Percentiles rank a stretch among this genome's conserved stretches.
Conservation (phyloP, 2,113 vertebrate species). For the Todiramphus saurophagus region DNA sequence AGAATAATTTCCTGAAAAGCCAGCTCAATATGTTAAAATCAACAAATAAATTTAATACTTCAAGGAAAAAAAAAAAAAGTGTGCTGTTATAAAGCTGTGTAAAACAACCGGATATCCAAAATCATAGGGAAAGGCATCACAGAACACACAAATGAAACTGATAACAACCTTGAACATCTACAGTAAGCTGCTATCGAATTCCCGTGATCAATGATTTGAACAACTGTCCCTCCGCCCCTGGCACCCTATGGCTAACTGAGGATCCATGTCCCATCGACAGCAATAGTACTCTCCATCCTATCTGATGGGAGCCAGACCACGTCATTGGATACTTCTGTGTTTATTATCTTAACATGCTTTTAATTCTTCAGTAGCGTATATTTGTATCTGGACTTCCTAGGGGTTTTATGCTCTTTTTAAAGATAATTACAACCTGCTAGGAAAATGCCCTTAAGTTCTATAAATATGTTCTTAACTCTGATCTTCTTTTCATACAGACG, state of each 20-base stretch:
- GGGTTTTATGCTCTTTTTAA: neutral
- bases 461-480: neutral
- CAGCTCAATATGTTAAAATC: neutral
- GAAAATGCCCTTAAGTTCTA: conserved; percentile 17
- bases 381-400: conserved; percentile 35
- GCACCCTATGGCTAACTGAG: neutral
- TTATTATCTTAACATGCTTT: conserved; percentile 24
- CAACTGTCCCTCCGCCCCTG: neutral
- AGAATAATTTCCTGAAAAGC: neutral
- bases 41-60: neutral
- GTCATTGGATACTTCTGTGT: conserved; percentile 19
- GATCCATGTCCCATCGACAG: neutral
- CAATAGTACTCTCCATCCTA: neutral
- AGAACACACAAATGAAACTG: neutral
- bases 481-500: neutral
- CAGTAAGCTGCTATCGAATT: neutral
- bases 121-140: neutral
- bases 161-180: neutral
- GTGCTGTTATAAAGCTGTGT: neutral
- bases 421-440: neutral
- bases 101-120: neutral
- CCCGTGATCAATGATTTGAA: neutral
- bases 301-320: neutral
- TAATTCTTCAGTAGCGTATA: neutral
- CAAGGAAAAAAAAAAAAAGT: neutral